Conservation (phyloP, 64 coral and sea anemone species). For the Montipora efflorescens region DNA sequence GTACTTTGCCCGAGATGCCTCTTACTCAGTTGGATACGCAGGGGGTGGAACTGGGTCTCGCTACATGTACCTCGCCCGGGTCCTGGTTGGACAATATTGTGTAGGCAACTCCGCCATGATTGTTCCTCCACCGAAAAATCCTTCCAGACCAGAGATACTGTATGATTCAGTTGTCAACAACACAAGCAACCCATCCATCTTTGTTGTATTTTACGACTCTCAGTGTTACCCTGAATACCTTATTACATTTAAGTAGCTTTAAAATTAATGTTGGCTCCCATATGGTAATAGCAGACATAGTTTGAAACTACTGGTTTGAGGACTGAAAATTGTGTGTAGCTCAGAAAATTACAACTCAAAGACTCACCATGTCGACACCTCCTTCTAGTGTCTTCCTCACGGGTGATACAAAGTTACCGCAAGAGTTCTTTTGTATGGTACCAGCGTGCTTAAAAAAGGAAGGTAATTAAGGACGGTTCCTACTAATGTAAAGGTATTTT, state of each 20-base stretch:
- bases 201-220: conserved; percentile 42
- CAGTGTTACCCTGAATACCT: conserved; percentile 69
- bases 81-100: conserved; percentile 22
- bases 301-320: no score
- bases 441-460: no score
- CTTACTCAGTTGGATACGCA: conserved; percentile 24
- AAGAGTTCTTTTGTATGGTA: no score
- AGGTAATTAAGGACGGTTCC: no score
- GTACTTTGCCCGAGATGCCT: conserved; percentile 57
- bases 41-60: background rate
- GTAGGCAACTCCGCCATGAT: background rate
- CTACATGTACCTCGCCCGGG: conserved; percentile 5
- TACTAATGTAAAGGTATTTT: no score
- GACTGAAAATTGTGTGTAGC: no score
- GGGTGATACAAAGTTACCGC: no score
- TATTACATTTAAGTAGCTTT: conserved; percentile 20
- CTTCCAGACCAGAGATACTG: background rate
- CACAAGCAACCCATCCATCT: background rate
- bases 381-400: no score
- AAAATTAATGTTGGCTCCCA: no score
- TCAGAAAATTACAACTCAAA: no score
- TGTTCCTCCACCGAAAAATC: conserved; percentile 45
- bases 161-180: conserved; percentile 36
- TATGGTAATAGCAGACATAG: no score
- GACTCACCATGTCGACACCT: no score